Conservation (phyloP, 2,888 invertebrate species). For the Eupithecia centaureata region DNA sequence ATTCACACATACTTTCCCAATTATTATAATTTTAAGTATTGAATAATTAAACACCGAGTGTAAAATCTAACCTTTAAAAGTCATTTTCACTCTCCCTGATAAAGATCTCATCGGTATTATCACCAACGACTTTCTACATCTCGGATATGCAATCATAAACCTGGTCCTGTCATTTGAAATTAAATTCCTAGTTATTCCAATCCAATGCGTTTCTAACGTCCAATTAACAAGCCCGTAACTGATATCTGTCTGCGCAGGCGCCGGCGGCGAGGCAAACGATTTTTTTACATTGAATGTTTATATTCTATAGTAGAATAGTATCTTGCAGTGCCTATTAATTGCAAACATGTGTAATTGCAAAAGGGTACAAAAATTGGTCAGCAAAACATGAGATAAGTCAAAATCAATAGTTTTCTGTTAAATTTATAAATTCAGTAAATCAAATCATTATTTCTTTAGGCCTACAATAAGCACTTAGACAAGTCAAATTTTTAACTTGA, state of each 20-base stretch:
- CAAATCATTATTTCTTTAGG: too few species aligned
- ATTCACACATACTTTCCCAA: too few species aligned
- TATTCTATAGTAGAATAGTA: neutral
- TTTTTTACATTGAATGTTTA: neutral
- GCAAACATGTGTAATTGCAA: too few species aligned
- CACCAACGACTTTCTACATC: neutral
- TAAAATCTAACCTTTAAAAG: neutral
- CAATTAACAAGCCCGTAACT: neutral
- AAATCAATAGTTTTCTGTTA: too few species aligned
- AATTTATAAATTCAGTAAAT: too few species aligned
- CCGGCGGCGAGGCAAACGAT: neutral
- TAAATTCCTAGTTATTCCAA: slow-evolving; percentile 14
- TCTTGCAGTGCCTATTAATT: neutral
- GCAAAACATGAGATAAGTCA: too few species aligned
- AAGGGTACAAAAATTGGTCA: too few species aligned
- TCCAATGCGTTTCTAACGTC: slow-evolving; percentile 6
- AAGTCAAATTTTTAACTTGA: too few species aligned
- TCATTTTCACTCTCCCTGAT: neutral
- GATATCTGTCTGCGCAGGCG: neutral
- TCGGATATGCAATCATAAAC: slow-evolving; percentile 3
- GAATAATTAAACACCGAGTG: too few species aligned
- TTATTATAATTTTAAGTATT: too few species aligned
- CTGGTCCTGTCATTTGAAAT: slow-evolving; percentile 6
- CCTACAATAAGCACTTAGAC: too few species aligned
- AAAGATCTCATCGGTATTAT: neutral